Evolutionary conservation across 2,888 invertebrate species (phyloP), one percentile per base, ranked within the genome.

Genomic region (Diarsia dahlii): DNA sequence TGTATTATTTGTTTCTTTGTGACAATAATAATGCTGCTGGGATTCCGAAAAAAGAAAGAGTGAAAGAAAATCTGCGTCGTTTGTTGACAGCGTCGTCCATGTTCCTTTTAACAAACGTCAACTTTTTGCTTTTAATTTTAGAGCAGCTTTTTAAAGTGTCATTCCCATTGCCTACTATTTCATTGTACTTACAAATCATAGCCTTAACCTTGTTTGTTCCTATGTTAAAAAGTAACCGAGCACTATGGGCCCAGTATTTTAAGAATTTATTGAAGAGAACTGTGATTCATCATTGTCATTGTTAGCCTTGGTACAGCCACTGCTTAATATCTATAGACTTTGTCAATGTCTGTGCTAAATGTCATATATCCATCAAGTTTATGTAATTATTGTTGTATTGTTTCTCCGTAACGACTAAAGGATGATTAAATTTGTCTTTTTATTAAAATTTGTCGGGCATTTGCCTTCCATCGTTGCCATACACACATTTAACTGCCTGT

Each of bases 1-100:
- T 75, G 1, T 39, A 48, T 48, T 75, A 62, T 5, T 34, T 76
- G 39, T 74, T 74, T 54, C 34, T 46, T 28, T 34, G 45, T 28
- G 48, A 48, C 23, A n/a, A 39, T 13, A 6, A 13, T 39, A 75
- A 46, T 20, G 15, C 20, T 5, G 23, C 3, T 62, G 39, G 2
- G 0, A 15, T 73, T 48, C 6, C 46, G 0, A 70, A 69, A 20
- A 48, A 20, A 4, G 48, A 52, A 8, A 74, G 28, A 46, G 6
- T n/a, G n/a, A 71, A 28, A 52, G 46, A 72, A 15, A 66, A 66
- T 12, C 46, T 45, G 4, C 50, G 46, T 9, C 75, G 66, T 8
- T 39, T 76, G 0, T 74, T 13, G 4, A 52, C 52, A 48, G 66
- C 75, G 0, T 52, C 28, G 18, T 50, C 45, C 9, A 60, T 76